Percentiles rank a stretch among this genome's conserved stretches.
Evolutionary conservation across 2,797 vertebrate genomes (phyloP).

Genomic region (Merluccius polli): DNA sequence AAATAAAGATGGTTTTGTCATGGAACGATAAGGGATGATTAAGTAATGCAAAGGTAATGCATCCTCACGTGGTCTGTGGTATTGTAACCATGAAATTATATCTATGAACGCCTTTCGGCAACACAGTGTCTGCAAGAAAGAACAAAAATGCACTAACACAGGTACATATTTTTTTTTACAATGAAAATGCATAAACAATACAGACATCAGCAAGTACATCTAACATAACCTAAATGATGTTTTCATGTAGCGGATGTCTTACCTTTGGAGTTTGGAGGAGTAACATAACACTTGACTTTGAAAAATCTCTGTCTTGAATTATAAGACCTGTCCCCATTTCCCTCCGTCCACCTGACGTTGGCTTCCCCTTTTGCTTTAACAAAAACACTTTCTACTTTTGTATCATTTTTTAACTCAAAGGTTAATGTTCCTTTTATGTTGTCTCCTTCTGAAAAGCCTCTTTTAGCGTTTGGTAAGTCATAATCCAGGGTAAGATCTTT

Average conservation of each 20-base stretch:
- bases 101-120: constrained; percentile 77
- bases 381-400: constrained; percentile 75
- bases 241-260: constrained; percentile 20
- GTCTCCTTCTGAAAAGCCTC: constrained; percentile 80
- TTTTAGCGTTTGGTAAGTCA: constrained; percentile 46
- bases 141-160: background rate
- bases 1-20: background rate
- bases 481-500: constrained; percentile 27
- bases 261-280: constrained; percentile 82
- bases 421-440: constrained; percentile 76
- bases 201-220: too few relatives aligned
- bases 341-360: constrained; percentile 73
- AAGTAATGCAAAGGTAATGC: background rate
- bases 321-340: constrained; percentile 61
- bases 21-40: background rate
- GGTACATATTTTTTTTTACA: too few relatives aligned
- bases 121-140: constrained; percentile 55
- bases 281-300: constrained; percentile 78
- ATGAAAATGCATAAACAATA: background rate
- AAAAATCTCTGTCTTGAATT: constrained; percentile 85
- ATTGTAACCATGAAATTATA: constrained; percentile 86
- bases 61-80: constrained; percentile 64
- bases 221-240: background rate
- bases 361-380: constrained; percentile 83
- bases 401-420: constrained; percentile 78